Conservation (phyloP, 2,797 vertebrate species). For the Neosilurus hyrtlii region DNA sequence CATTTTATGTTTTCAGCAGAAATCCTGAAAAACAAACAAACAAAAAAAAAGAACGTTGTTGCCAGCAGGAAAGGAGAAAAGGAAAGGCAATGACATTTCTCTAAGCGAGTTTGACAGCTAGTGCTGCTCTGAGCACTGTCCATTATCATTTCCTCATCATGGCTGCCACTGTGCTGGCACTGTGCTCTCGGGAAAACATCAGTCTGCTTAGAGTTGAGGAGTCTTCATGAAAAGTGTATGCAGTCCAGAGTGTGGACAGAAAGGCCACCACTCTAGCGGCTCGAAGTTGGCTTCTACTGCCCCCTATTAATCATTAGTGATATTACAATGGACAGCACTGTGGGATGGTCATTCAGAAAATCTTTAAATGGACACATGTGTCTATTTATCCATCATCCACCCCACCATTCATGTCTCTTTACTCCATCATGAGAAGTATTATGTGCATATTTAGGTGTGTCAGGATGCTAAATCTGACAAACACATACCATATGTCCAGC, state of each 20-base stretch:
- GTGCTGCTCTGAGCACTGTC: constrained; percentile 66
- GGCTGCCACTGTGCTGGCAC: constrained; percentile 62
- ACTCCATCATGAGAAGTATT: constrained; percentile 17
- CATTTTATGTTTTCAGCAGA: constrained; percentile 44
- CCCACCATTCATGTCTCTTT: constrained; percentile 19
- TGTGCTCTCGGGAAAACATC: constrained; percentile 54
- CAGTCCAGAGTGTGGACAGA: constrained; percentile 30
- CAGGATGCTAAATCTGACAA: constrained; percentile 34
- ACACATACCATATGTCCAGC: constrained; percentile 40
- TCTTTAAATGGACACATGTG: not conserved
- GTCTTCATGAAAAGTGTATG: constrained; percentile 4
- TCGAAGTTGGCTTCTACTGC: constrained; percentile 60
- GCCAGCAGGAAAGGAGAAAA: constrained; percentile 52
- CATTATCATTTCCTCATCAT: constrained; percentile 71
- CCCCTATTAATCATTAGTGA: constrained; percentile 64
- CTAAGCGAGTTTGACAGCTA: constrained; percentile 67
- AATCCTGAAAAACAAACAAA: constrained; percentile 5
- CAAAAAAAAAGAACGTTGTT: not conserved
- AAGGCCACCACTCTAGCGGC: not conserved
- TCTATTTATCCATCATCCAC: constrained; percentile 15
- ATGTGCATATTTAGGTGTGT: constrained; percentile 24
- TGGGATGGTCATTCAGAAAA: constrained; percentile 15
- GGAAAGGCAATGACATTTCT: constrained; percentile 64
- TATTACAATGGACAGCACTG: constrained; percentile 45
- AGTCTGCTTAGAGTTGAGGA: constrained; percentile 26